Evolutionary conservation across 2,797 vertebrate species (phyloP).

Genomic region (Melopsittacus undulatus): DNA sequence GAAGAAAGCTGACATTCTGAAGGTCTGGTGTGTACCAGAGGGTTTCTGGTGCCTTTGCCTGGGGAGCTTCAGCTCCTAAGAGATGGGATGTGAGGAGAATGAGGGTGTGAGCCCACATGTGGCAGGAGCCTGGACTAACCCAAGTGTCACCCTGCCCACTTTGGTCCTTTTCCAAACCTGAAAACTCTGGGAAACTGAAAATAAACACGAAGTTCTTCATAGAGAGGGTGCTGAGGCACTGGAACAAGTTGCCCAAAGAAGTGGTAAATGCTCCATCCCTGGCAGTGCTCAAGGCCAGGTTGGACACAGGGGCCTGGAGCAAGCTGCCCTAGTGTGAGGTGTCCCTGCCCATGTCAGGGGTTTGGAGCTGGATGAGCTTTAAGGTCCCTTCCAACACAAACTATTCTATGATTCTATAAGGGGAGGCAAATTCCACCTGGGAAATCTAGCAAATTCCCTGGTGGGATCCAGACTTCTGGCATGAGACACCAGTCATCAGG

Average conservation of each 20-base stretch:
- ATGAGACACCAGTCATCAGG: background rate
- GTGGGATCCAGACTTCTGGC: background rate
- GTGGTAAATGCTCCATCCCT: too few relatives aligned
- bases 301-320: too few relatives aligned
- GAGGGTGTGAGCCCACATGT: background rate
- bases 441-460: too few relatives aligned
- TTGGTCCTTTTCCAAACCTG: background rate
- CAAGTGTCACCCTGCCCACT: background rate
- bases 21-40: background rate
- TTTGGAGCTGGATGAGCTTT: too few relatives aligned
- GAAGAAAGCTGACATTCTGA: background rate
- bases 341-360: too few relatives aligned
- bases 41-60: background rate
- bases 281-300: too few relatives aligned
- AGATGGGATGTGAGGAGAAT: background rate
- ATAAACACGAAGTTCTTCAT: background rate
- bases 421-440: background rate
- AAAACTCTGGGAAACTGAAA: background rate
- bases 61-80: background rate
- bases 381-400: too few relatives aligned
- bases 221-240: background rate
- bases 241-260: too few relatives aligned
- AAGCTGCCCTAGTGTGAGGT: too few relatives aligned
- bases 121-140: background rate
- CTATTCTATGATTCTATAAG: too few relatives aligned